phyloP scores from a whole-genome alignment of 2,888 invertebrate species.

The Platycheirus albimanus region DNA sequence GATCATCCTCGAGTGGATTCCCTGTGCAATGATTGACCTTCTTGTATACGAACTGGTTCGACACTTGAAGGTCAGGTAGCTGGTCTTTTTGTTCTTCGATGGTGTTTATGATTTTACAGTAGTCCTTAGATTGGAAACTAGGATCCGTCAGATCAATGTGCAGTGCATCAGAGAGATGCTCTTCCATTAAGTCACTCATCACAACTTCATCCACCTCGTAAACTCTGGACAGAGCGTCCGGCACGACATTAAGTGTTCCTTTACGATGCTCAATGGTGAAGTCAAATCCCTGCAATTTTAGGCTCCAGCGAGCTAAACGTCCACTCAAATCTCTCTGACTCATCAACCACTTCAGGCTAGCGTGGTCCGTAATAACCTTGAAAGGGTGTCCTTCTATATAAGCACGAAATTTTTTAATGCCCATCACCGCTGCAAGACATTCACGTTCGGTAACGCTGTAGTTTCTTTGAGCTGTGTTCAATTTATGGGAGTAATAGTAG shows the following conservation, averaged over 20 bases:
- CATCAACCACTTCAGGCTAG: constrained; percentile 74
- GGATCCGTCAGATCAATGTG: no score
- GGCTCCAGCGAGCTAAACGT: constrained; percentile 64
- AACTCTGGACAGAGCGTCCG: neutral
- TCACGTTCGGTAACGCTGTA: constrained; percentile 11
- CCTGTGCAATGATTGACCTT: neutral
- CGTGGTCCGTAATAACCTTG: neutral
- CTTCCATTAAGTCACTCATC: neutral
- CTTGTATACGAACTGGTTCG: neutral
- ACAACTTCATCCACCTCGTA: neutral
- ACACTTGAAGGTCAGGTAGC: no score
- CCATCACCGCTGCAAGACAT: constrained; percentile 2
- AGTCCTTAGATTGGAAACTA: neutral
- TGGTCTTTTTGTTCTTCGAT: no score
- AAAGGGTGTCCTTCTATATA: constrained; percentile 59
- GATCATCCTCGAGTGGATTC: neutral
- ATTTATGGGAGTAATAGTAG: constrained; percentile 23
- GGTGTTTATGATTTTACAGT: neutral
- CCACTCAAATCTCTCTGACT: constrained; percentile 75
- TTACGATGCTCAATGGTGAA: constrained; percentile 14
- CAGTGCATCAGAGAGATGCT: no score
- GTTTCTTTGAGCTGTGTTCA: constrained; percentile 47
- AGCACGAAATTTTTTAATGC: constrained; percentile 38
- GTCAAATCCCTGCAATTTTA: constrained; percentile 17
- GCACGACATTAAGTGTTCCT: neutral